phyloP scores from a whole-genome alignment of 2,113 vertebrate genomes.

The Leptobrachium ailaonicum region DNA sequence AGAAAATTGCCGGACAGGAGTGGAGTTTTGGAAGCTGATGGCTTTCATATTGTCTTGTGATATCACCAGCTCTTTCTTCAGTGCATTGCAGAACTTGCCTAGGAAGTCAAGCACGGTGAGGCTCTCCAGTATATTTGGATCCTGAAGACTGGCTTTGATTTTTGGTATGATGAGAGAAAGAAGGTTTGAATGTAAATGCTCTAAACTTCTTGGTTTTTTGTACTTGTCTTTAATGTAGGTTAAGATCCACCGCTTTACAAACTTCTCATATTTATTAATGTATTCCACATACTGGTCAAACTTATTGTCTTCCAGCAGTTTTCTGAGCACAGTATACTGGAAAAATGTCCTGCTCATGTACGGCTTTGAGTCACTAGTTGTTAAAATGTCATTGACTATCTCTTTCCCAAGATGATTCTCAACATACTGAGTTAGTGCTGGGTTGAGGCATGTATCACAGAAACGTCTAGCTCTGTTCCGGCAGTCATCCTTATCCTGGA shows the following conservation, averaged over 20 bases:
- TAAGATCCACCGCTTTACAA: conserved; percentile 53
- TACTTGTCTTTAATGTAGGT: conserved; percentile 35
- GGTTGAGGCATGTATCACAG: neutral
- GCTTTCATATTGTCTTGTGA: conserved; percentile 24
- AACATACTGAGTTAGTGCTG: neutral
- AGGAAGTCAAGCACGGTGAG: conserved; percentile 33
- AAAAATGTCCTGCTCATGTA: conserved; percentile 26
- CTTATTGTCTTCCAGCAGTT: conserved; percentile 23
- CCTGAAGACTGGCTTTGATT: conserved; percentile 6
- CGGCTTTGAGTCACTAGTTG: conserved; percentile 12
- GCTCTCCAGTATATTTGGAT: neutral
- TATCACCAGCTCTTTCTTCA: conserved; percentile 44
- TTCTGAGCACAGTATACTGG: conserved; percentile 34
- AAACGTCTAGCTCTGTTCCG: conserved; percentile 1
- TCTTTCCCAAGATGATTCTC: conserved; percentile 37
- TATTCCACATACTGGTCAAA: conserved; percentile 25
- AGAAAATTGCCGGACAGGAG: conserved; percentile 12
- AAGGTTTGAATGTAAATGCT: conserved; percentile 18
- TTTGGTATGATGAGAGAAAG: conserved; percentile 18
- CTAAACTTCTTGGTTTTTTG: neutral
- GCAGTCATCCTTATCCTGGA: conserved; percentile 18
- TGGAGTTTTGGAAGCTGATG: conserved; percentile 34
- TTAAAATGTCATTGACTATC: conserved; percentile 39
- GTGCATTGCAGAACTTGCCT: conserved; percentile 5
- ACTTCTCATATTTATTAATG: conserved; percentile 35